phyloP scores from a whole-genome alignment of 2,888 invertebrate species.

The Xylota sylvarum region DNA sequence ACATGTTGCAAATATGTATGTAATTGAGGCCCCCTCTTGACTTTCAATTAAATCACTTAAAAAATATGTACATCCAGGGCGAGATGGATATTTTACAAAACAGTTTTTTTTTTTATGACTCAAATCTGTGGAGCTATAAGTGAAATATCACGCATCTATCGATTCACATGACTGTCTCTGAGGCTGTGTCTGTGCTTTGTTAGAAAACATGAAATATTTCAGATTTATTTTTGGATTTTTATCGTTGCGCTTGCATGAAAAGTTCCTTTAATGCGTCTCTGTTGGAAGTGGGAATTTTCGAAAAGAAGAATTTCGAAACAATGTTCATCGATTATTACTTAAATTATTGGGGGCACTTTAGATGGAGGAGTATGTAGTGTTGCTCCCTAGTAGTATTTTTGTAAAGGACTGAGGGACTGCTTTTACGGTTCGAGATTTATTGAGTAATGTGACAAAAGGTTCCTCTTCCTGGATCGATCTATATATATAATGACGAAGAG shows the following conservation, averaged over 20 bases:
- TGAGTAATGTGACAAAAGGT: no score
- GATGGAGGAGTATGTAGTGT: not conserved
- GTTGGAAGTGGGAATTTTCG: not conserved
- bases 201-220: not conserved
- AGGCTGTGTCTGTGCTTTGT: not conserved
- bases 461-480: no score
- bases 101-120: not conserved
- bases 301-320: not conserved
- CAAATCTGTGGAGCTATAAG: slow-evolving; percentile 2
- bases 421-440: no score
- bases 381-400: no score
- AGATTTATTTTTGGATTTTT: slow-evolving; percentile 11
- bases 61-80: slow-evolving; percentile 1
- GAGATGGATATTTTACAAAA: slow-evolving; percentile 20
- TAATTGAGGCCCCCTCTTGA: slow-evolving; percentile 63
- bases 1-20: slow-evolving; percentile 45
- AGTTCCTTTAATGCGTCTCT: slow-evolving; percentile 8
- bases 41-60: slow-evolving; percentile 72
- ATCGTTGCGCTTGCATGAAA: not conserved
- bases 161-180: not conserved
- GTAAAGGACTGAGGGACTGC: no score
- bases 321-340: not conserved
- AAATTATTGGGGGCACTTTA: not conserved
- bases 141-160: slow-evolving; percentile 17
- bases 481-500: no score